Percentiles rank a stretch among this genome's conserved stretches.
Conservation (phyloP, 2,888 invertebrate species). For the Phragmatobia fuliginosa region DNA sequence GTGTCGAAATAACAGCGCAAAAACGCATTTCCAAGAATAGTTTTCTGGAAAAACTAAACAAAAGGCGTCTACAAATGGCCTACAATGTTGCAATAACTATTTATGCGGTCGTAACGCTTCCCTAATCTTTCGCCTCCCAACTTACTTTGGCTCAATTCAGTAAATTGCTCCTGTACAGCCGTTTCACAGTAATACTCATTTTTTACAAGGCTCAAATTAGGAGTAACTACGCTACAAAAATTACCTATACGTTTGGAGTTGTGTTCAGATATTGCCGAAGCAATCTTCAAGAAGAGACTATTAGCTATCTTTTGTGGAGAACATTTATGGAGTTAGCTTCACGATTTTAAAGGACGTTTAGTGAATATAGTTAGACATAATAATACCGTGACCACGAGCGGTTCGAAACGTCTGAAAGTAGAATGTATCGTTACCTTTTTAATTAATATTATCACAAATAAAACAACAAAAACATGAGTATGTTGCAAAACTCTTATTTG, state of each 20-base stretch:
- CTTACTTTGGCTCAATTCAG: slow-evolving; percentile 17
- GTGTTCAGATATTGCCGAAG: slow-evolving; percentile 1
- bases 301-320: background rate
- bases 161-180: slow-evolving; percentile 17
- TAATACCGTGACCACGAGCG: too few species aligned
- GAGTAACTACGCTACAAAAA: slow-evolving; percentile 1
- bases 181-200: slow-evolving; percentile 15
- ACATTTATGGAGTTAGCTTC: background rate
- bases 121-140: slow-evolving; percentile 19
- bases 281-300: background rate
- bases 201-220: slow-evolving; percentile 15
- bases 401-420: too few species aligned
- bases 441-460: too few species aligned
- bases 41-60: slow-evolving; percentile 5
- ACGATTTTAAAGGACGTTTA: background rate
- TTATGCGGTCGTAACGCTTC: slow-evolving; percentile 16
- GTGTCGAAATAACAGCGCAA: background rate
- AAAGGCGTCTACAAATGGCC: slow-evolving; percentile 5
- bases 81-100: slow-evolving; percentile 22
- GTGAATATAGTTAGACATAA: background rate
- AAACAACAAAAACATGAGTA: too few species aligned
- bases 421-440: too few species aligned
- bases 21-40: background rate
- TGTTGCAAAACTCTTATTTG: too few species aligned
- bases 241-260: slow-evolving; percentile 5